Evolutionary conservation across 2,113 vertebrate species (phyloP).

Genomic region (Beaufortia kweichowensis): DNA sequence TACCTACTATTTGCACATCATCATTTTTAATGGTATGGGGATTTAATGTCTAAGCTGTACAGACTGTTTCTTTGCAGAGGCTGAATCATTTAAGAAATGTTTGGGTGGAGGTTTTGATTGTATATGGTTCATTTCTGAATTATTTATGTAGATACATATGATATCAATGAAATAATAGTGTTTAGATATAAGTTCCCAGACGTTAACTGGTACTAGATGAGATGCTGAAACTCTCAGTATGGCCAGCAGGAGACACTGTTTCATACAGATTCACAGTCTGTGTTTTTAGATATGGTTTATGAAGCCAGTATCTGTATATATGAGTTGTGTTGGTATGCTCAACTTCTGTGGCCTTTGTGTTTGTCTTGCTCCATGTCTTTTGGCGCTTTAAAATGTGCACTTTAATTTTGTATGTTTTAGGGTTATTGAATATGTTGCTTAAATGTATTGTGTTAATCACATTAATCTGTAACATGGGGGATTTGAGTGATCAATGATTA

Average conservation of each 20-base stretch:
- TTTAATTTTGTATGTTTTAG: not conserved
- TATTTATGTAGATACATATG: not conserved
- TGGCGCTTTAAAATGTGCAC: slow-evolving; percentile 13
- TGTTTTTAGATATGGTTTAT: slow-evolving; percentile 50
- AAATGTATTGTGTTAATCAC: not conserved
- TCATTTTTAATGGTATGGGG: not conserved
- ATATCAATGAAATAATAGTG: not conserved
- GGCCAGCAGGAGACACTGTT: slow-evolving; percentile 56
- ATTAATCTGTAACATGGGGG: not conserved
- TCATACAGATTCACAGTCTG: slow-evolving; percentile 50
- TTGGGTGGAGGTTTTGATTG: slow-evolving; percentile 29
- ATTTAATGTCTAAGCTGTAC: slow-evolving; percentile 2
- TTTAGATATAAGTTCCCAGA: not conserved
- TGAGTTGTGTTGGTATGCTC: slow-evolving; percentile 58
- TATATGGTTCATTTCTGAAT: too few relatives aligned
- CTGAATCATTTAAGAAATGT: slow-evolving; percentile 1
- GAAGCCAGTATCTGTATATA: slow-evolving; percentile 49
- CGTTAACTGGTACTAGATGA: not conserved
- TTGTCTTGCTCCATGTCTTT: slow-evolving; percentile 48
- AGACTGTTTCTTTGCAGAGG: slow-evolving; percentile 4
- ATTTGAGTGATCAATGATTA: slow-evolving; percentile 9
- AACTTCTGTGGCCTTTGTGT: slow-evolving; percentile 68
- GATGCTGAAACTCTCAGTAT: not conserved
- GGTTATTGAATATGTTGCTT: not conserved
- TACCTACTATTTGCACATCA: not conserved